phyloP scores from a whole-genome alignment of 1,140 invertebrate species.

The Drepana arcuata region DNA sequence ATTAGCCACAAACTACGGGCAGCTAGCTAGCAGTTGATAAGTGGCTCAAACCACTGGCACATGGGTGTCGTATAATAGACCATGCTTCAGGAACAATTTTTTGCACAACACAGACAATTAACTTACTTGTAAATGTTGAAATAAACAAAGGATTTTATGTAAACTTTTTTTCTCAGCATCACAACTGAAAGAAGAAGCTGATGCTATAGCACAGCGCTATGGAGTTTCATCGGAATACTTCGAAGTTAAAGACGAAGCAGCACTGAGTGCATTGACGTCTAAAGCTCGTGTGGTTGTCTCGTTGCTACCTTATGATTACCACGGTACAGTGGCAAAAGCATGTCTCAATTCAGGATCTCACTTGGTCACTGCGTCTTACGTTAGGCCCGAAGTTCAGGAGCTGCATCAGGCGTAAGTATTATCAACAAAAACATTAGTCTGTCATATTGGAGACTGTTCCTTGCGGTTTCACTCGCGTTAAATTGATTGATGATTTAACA shows the following conservation, averaged over 20 bases:
- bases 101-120: no score
- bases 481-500: no score
- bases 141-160: no score
- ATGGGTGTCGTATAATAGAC: no score
- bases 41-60: no score
- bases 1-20: no score
- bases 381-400: slow-evolving; percentile 85
- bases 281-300: slow-evolving; percentile 78
- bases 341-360: slow-evolving; percentile 91
- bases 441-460: no score
- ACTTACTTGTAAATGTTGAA: no score
- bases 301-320: slow-evolving; percentile 92
- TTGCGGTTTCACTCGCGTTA: no score
- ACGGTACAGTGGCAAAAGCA: slow-evolving; percentile 86
- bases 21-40: no score
- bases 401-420: slow-evolving; percentile 85
- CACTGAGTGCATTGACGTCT: slow-evolving; percentile 42
- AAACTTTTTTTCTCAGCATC: slow-evolving; percentile 84
- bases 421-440: no score
- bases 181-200: slow-evolving; percentile 90
- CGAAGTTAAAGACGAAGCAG: slow-evolving; percentile 80
- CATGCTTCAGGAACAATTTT: no score
- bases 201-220: slow-evolving; percentile 83
- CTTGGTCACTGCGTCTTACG: slow-evolving; percentile 97
- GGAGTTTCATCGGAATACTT: slow-evolving; percentile 88